Evolutionary conservation across 2,113 vertebrate genomes (phyloP).

Genomic region (Regulus satrapa): DNA sequence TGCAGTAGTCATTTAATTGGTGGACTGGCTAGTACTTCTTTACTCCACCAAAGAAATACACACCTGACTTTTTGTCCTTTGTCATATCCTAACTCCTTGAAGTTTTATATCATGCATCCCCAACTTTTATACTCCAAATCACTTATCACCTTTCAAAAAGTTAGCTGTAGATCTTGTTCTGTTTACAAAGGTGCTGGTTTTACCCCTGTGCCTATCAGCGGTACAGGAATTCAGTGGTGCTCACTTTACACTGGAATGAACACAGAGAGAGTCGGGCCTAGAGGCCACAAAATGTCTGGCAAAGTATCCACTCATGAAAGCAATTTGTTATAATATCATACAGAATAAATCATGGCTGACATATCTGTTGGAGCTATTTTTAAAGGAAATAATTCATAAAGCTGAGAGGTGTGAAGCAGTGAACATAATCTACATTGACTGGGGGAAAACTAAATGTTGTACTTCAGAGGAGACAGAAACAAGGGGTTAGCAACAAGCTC

Average conservation of each 20-base stretch:
- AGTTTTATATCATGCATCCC: background rate
- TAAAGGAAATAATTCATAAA: constrained; percentile 39
- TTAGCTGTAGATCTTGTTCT: background rate
- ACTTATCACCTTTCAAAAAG: background rate
- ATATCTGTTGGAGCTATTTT: constrained; percentile 1
- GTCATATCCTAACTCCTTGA: background rate
- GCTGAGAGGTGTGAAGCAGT: constrained; percentile 1
- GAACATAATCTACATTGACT: background rate
- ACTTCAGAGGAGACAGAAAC: background rate
- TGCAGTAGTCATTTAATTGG: background rate
- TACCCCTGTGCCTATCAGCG: background rate
- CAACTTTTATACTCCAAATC: background rate
- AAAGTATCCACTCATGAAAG: background rate
- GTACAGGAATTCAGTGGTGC: background rate
- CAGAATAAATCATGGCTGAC: constrained; percentile 43
- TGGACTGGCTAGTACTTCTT: background rate
- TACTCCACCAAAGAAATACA: background rate
- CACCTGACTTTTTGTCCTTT: background rate
- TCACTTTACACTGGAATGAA: background rate
- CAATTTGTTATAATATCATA: constrained; percentile 23
- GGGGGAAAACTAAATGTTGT: background rate
- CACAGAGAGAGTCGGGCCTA: background rate
- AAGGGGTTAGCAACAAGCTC: background rate
- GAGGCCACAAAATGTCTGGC: background rate
- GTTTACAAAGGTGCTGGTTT: background rate